Conservation (phyloP, 2,797 vertebrate genomes). For the Danionella dracula region DNA sequence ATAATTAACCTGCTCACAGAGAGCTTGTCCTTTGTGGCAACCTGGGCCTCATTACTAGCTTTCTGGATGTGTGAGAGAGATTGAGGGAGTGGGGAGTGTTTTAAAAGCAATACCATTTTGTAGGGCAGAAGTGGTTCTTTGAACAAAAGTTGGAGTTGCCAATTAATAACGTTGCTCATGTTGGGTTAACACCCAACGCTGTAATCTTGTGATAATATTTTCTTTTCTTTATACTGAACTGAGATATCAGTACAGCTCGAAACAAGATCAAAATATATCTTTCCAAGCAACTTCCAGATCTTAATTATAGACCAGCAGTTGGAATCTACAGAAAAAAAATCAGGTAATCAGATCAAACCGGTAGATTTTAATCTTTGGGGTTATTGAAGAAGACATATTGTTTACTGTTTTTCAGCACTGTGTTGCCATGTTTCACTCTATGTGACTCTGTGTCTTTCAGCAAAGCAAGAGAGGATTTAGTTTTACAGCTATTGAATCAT, state of each 20-base stretch:
- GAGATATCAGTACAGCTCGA: neutral
- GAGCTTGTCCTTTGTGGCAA: conserved; percentile 39
- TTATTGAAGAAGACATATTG: neutral
- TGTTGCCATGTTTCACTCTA: neutral
- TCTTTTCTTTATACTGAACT: neutral
- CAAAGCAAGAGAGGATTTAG: conserved; percentile 41
- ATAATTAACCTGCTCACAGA: conserved; percentile 65
- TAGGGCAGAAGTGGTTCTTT: conserved; percentile 4
- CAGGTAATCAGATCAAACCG: neutral
- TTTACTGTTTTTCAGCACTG: neutral
- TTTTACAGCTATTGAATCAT: conserved; percentile 61
- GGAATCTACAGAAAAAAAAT: neutral
- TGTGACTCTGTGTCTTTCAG: conserved; percentile 10
- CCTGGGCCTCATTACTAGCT: conserved; percentile 33
- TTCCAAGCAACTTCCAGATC: neutral
- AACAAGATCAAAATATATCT: neutral
- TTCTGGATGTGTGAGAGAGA: neutral
- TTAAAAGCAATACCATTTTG: conserved; percentile 1
- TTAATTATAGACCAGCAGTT: neutral
- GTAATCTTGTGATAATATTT: neutral
- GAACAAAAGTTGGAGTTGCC: conserved; percentile 13
- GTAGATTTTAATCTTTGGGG: neutral
- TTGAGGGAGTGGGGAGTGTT: neutral
- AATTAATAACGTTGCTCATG: conserved; percentile 8
- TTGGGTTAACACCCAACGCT: neutral